Conservation (phyloP, 2,888 invertebrate genomes). For the Drosophila paranaensis region DNA sequence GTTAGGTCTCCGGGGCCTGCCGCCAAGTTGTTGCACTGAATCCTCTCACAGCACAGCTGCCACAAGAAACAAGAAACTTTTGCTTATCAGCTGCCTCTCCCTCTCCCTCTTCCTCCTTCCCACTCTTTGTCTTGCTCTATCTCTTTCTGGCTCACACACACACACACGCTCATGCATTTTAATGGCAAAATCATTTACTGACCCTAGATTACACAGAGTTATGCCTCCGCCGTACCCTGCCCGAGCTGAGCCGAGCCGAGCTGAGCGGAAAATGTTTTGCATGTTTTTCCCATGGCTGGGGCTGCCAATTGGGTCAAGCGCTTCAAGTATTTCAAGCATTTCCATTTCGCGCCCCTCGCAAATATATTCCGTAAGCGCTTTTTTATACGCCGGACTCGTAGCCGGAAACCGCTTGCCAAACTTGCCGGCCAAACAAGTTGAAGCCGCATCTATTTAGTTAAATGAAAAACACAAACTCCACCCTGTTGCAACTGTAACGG, state of each 20-base stretch:
- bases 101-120: neutral
- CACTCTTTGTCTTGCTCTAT: neutral
- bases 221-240: conserved; percentile 13
- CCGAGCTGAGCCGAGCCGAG: neutral
- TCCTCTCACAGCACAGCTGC: conserved; percentile 51
- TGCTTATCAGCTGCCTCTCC: conserved; percentile 36
- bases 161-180: conserved; percentile 34
- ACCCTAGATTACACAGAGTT: conserved; percentile 59
- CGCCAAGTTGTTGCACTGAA: conserved; percentile 55
- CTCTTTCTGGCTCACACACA: conserved; percentile 1
- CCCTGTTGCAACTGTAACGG: conserved; percentile 19
- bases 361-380: conserved; percentile 38
- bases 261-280: conserved; percentile 57
- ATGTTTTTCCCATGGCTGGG: conserved; percentile 56
- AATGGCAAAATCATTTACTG: conserved; percentile 71
- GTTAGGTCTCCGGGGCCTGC: conserved; percentile 35
- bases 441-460: conserved; percentile 66
- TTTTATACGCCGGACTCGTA: neutral
- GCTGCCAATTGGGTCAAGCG: conserved; percentile 76
- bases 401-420: conserved; percentile 53
- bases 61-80: conserved; percentile 58
- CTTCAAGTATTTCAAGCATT: conserved; percentile 66
- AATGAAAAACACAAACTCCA: conserved; percentile 74
- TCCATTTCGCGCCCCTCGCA: conserved; percentile 69
- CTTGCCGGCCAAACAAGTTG: conserved; percentile 24